Conservation (phyloP, 1,140 invertebrate genomes). For the Whitmania pigra region DNA sequence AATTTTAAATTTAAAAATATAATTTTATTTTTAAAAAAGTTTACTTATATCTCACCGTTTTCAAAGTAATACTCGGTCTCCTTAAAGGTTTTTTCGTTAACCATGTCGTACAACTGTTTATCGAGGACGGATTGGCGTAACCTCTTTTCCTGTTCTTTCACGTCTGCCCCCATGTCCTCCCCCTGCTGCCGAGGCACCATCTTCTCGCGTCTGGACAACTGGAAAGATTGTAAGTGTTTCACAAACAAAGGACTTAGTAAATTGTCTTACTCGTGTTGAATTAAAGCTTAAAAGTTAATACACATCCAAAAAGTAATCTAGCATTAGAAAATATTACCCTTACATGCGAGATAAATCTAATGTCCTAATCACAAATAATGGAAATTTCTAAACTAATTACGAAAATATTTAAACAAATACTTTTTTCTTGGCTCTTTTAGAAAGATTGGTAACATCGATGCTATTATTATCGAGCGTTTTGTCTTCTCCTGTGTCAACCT, state of each 20-base stretch:
- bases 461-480: not conserved
- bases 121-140: not conserved
- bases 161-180: not conserved
- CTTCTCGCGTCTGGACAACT: not conserved
- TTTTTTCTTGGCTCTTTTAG: not conserved
- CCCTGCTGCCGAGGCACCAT: not conserved
- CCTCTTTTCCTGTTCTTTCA: not conserved
- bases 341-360: too few relatives aligned
- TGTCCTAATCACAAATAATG: too few relatives aligned
- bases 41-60: not conserved
- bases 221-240: not conserved
- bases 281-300: not conserved
- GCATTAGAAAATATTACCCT: too few relatives aligned
- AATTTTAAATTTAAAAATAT: too few relatives aligned
- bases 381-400: too few relatives aligned
- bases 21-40: too few relatives aligned
- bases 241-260: not conserved
- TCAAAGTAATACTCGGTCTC: conserved; percentile 1
- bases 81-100: not conserved
- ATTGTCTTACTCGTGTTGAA: not conserved
- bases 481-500: too few relatives aligned
- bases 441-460: not conserved
- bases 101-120: not conserved
- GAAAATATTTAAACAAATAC: not conserved
- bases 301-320: too few relatives aligned